phyloP scores from a whole-genome alignment of 2,888 invertebrate genomes.

The Abrostola triplasia region DNA sequence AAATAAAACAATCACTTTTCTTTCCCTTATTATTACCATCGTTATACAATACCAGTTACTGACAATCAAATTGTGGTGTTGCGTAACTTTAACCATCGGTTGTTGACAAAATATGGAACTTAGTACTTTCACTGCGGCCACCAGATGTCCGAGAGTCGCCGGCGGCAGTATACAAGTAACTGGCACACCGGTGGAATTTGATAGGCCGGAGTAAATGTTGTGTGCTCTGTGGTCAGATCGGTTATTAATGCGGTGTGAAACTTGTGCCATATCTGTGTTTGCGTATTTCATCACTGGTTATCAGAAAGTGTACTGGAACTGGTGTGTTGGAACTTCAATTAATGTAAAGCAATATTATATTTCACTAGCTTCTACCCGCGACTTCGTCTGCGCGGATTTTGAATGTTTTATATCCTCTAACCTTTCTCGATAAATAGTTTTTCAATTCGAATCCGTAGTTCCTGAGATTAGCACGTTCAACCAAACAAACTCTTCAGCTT shows the following conservation, averaged over 20 bases:
- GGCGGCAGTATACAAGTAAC: slow-evolving; percentile 4
- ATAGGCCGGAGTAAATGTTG: slow-evolving; percentile 18
- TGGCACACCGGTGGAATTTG: slow-evolving; percentile 33
- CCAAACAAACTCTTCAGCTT: too few species aligned
- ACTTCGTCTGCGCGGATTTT: too few species aligned
- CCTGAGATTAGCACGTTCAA: too few species aligned
- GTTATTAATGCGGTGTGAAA: neutral
- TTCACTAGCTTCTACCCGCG: too few species aligned
- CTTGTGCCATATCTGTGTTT: neutral
- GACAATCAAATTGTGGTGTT: slow-evolving; percentile 44
- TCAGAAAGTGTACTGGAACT: too few species aligned
- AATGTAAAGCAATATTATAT: too few species aligned
- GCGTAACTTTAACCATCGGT: slow-evolving; percentile 39
- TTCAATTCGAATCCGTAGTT: too few species aligned
- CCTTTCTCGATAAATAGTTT: too few species aligned
- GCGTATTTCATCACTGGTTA: too few species aligned
- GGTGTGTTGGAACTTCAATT: too few species aligned
- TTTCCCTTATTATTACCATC: slow-evolving; percentile 14
- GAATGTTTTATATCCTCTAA: too few species aligned
- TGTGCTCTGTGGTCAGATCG: slow-evolving; percentile 4
- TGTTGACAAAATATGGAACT: slow-evolving; percentile 56
- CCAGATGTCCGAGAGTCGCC: slow-evolving; percentile 47
- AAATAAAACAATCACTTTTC: slow-evolving; percentile 16
- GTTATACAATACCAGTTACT: slow-evolving; percentile 35
- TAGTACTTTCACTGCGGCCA: slow-evolving; percentile 51